These are phyloP conservation scores for Synanthedon tipuliformis DNA, from an alignment of 2,888 invertebrate species.

Conservation along the genomic window DNA sequence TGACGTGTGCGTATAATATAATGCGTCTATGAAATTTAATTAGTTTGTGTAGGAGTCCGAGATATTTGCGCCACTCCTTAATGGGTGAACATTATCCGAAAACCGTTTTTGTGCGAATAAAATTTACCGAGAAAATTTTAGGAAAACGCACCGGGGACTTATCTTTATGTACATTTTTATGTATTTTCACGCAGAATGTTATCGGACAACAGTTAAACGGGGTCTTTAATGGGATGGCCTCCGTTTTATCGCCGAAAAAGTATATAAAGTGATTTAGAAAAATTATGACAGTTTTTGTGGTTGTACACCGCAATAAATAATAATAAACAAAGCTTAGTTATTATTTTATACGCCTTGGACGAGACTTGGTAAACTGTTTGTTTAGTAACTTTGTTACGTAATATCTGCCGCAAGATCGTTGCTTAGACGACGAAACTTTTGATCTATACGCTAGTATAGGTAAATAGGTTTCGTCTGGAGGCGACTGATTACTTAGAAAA, in stretches of 20 bases:
- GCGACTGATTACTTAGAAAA: neutral
- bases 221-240: constrained; percentile 34
- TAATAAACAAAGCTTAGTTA: constrained; percentile 21
- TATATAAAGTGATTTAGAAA: constrained; percentile 43
- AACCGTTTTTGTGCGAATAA: constrained; percentile 49
- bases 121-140: constrained; percentile 48
- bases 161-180: constrained; percentile 60
- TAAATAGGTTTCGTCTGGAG: neutral
- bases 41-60: too few species aligned
- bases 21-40: too few species aligned
- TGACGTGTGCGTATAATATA: too few species aligned
- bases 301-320: constrained; percentile 24
- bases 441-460: constrained; percentile 6
- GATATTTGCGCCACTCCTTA: constrained; percentile 21
- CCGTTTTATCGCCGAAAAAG: constrained; percentile 34
- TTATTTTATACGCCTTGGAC: neutral
- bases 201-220: constrained; percentile 43
- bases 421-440: constrained; percentile 24
- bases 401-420: constrained; percentile 20
- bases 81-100: constrained; percentile 53
- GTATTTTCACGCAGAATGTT: constrained; percentile 46
- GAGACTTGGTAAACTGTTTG: constrained; percentile 24
- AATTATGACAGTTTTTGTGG: constrained; percentile 34
- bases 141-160: constrained; percentile 36
- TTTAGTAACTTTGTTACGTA: constrained; percentile 32